Conservation (phyloP, 2,888 invertebrate genomes). For the Pristionchus mayeri region DNA sequence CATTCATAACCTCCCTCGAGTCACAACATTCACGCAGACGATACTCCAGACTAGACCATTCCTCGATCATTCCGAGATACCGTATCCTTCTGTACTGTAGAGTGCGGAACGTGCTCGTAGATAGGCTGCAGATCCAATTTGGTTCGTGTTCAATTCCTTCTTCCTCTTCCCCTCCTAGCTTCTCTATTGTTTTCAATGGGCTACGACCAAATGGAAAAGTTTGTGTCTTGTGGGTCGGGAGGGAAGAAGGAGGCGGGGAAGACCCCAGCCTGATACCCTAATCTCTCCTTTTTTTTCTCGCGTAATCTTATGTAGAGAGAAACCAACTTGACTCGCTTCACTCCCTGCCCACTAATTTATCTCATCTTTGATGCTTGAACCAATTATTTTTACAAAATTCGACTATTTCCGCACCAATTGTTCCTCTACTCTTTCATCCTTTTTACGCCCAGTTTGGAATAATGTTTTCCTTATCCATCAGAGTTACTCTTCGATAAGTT, state of each 20-base stretch:
- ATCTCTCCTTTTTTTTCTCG: background rate
- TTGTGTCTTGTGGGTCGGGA: background rate
- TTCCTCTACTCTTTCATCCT: background rate
- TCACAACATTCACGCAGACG: background rate
- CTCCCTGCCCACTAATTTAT: background rate
- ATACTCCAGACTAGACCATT: background rate
- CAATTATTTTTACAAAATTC: too few species aligned
- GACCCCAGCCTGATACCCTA: conserved; percentile 27
- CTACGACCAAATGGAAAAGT: conserved; percentile 1
- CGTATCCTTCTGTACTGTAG: background rate
- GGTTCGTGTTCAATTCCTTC: background rate
- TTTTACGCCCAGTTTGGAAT: background rate
- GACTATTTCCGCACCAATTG: background rate
- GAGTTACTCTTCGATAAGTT: too few species aligned
- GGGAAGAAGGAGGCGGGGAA: background rate
- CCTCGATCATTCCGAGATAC: background rate
- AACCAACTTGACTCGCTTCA: too few species aligned
- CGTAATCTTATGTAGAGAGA: conserved; percentile 15
- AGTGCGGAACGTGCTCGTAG: background rate
- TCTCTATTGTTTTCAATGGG: conserved; percentile 1
- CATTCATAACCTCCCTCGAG: background rate
- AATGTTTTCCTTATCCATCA: too few species aligned
- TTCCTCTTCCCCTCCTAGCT: background rate
- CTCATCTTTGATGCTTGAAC: too few species aligned
- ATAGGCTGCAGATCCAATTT: background rate